A percentile compares a stretch with the other conserved stretches of the same genome.
phyloP scores from a whole-genome alignment of 2,888 invertebrate genomes.

The Phymatocera aterrima region DNA sequence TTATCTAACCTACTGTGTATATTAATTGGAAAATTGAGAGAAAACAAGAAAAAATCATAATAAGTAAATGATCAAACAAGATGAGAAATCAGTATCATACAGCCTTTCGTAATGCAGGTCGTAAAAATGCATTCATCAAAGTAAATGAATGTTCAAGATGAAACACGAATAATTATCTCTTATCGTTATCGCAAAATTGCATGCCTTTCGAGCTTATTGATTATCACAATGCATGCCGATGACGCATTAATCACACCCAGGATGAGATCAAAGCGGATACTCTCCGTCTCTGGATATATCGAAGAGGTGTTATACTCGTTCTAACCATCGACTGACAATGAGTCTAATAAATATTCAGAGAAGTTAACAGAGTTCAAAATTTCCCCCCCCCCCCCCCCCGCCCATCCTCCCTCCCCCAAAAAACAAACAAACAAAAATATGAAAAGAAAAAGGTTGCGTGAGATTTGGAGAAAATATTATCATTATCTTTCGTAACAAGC shows the following conservation, averaged over 20 bases:
- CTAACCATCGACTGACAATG: constrained; percentile 31
- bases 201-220: constrained; percentile 35
- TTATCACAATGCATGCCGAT: constrained; percentile 34
- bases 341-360: neutral
- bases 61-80: neutral
- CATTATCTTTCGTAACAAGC: constrained; percentile 64
- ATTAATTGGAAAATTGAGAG: neutral
- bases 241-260: constrained; percentile 12
- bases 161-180: constrained; percentile 5
- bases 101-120: constrained; percentile 7
- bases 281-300: neutral
- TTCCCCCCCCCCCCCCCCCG: too few species aligned
- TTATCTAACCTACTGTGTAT: neutral
- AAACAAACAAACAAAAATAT: neutral
- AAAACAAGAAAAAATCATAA: neutral
- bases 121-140: neutral
- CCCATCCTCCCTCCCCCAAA: too few species aligned
- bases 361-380: neutral
- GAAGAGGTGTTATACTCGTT: neutral
- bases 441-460: neutral
- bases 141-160: constrained; percentile 18
- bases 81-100: neutral
- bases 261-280: constrained; percentile 12
- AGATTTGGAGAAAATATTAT: neutral
- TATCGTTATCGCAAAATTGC: constrained; percentile 26